These are phyloP conservation scores for Litoditis marina DNA, from an alignment of 2,888 invertebrate species.

Conservation along the genomic window DNA sequence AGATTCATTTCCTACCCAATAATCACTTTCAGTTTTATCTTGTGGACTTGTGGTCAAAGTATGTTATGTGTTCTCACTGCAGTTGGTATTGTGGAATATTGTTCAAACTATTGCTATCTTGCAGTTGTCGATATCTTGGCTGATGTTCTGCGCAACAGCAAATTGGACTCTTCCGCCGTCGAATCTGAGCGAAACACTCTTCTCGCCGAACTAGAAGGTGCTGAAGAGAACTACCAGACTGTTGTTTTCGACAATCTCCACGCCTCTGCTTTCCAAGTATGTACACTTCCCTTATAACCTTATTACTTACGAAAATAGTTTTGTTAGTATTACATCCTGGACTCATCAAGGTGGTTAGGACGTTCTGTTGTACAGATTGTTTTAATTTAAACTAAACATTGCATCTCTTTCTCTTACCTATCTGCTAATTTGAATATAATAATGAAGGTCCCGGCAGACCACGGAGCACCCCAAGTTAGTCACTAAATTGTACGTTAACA, in stretches of 20 bases:
- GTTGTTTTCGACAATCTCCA: conserved; percentile 98
- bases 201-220: conserved; percentile 93
- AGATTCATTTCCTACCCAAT: neutral
- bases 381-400: too few species aligned
- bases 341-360: neutral
- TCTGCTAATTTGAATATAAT: too few species aligned
- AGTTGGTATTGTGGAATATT: neutral
- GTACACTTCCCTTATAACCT: neutral
- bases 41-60: neutral
- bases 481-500: too few species aligned
- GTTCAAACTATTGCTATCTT: neutral
- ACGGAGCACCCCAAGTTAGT: too few species aligned
- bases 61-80: neutral
- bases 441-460: too few species aligned
- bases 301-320: neutral
- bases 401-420: too few species aligned
- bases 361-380: neutral
- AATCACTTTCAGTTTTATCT: neutral
- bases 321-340: too few species aligned
- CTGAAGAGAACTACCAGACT: conserved; percentile 84
- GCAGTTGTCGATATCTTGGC: conserved; percentile 87
- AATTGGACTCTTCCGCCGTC: conserved; percentile 77
- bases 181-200: conserved; percentile 86
- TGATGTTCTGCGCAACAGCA: conserved; percentile 95
- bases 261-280: conserved; percentile 77